Base-by-base conservation (phyloP, 2,113 vertebrate species). In the Anolis carolinensis region DNA sequence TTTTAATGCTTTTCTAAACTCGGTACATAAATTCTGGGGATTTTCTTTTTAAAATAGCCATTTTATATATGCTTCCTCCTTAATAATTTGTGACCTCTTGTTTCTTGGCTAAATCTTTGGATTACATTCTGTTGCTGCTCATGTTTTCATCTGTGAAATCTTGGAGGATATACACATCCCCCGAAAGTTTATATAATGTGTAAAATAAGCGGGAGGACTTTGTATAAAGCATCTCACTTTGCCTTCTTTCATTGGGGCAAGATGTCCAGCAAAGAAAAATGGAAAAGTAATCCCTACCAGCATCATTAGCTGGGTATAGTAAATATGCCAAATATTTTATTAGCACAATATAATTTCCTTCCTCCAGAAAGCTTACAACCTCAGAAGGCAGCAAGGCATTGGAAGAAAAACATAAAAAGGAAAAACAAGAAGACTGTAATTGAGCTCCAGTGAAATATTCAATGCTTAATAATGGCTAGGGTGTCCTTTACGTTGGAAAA, bases 301-400 rank as follows among this genome's bases (percentile, higher is more conserved):
- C n/a, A 70, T 36, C 14, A n/a, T 25, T 34, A 18, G 25, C 67
- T 76, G 67, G 23, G 39, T 52, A 67, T 52, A 52, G 30, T 77
- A 75, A 81, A 76, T 81, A 74, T 36, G 30, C n/a, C 59, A 16
- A 74, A 39, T 65, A 73, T 36, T 75, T 75, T 74, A 52, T 50
- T 81, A 67, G 50, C 18, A 59, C 44, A 87, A 82, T 36, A 87
- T 62, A 59, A 32, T 27, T 3, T 82, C 44, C 20, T 14, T 50
- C 25, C 50, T 77, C 21, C 34, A 82, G 67, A 65, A 87, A 82
- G 63, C 18, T 48, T 36, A 50, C 14, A 86, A 84, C 39, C 23
- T 67, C 34, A 36, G 32, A 77, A 84, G 23, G 23, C 44, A 50
- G 20, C 52, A 68, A 68, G 21, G 62, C 14, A 4, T 77, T 63